Conservation (phyloP, 2,113 vertebrate species). For the Rallus limicola region DNA sequence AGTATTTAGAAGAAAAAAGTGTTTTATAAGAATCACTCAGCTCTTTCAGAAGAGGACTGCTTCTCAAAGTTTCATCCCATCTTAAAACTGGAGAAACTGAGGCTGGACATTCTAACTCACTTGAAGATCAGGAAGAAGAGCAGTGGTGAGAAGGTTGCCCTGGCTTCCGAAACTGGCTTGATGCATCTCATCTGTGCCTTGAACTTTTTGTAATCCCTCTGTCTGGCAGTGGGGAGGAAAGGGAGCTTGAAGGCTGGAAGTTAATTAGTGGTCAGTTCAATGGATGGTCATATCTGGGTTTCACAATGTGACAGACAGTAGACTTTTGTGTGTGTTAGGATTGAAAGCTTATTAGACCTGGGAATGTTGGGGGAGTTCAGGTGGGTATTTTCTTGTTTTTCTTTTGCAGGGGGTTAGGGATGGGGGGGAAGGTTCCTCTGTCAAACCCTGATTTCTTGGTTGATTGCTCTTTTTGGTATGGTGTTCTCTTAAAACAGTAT, state of each 20-base stretch:
- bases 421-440: accelerated
- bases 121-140: background rate
- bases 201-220: background rate
- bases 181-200: background rate
- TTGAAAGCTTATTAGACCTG: background rate
- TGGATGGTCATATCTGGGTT: background rate
- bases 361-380: background rate
- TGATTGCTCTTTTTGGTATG: background rate
- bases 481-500: background rate
- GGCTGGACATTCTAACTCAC: background rate
- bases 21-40: background rate
- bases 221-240: background rate
- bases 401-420: background rate
- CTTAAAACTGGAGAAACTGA: background rate
- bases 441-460: background rate
- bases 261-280: background rate
- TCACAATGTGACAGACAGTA: background rate
- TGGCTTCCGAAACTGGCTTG: background rate
- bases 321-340: background rate
- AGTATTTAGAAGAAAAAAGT: background rate
- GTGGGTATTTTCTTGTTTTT: background rate
- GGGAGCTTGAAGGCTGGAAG: background rate
- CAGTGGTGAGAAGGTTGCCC: background rate
- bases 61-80: background rate
- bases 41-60: background rate